A percentile compares a stretch with the other conserved stretches of the same genome.
These are phyloP conservation scores for Lithobates pipiens DNA, from an alignment of 2,797 vertebrate genomes.

Conservation along the genomic window DNA sequence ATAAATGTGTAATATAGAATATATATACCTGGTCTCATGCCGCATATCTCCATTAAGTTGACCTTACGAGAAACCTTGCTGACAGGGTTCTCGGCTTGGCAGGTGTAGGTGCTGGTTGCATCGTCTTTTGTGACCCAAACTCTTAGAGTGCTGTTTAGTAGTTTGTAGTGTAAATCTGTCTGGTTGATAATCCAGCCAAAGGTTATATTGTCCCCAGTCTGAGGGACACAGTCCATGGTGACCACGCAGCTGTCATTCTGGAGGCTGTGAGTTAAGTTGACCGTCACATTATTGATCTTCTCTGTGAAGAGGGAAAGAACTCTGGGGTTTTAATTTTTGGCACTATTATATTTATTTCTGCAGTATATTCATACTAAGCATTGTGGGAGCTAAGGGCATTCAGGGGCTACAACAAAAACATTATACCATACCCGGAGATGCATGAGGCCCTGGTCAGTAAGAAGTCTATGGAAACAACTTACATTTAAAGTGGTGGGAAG, in stretches of 20 bases:
- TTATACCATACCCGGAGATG: too few species aligned
- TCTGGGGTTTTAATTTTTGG: not conserved
- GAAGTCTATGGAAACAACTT: too few species aligned
- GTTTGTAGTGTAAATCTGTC: not conserved
- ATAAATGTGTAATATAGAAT: too few species aligned
- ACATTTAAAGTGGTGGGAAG: too few species aligned
- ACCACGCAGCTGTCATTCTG: slow-evolving; percentile 30
- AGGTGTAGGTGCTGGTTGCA: not conserved
- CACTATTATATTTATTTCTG: not conserved
- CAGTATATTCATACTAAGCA: not conserved
- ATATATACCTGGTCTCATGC: not conserved
- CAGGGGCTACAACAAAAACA: too few species aligned
- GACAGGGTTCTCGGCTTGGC: slow-evolving; percentile 36
- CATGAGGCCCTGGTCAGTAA: too few species aligned
- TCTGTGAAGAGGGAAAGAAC: slow-evolving; percentile 17
- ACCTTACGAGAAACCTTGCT: not conserved
- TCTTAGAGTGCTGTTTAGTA: not conserved
- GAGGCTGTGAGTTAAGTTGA: not conserved
- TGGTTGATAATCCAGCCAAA: slow-evolving; percentile 29
- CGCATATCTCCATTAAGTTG: not conserved
- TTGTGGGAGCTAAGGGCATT: too few species aligned
- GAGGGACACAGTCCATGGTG: slow-evolving; percentile 20
- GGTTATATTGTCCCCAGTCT: slow-evolving; percentile 1
- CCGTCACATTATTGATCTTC: slow-evolving; percentile 12
- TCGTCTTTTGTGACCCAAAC: not conserved